phyloP scores from a whole-genome alignment of 2,797 vertebrate species.

The Perodicticus potto region DNA sequence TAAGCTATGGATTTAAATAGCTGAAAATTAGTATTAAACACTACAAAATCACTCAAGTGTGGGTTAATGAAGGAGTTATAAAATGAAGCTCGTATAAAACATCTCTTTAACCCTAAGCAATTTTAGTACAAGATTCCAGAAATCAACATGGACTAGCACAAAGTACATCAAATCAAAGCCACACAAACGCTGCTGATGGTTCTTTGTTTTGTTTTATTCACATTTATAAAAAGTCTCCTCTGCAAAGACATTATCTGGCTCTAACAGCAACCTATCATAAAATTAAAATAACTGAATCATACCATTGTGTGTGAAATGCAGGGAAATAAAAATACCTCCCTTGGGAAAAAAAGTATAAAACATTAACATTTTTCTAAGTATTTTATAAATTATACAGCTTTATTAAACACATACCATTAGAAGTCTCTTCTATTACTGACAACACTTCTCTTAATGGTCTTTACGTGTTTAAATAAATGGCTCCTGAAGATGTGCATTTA shows the following conservation, averaged over 20 bases:
- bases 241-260: conserved; percentile 50
- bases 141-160: neutral
- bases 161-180: conserved; percentile 63
- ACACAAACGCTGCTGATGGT: neutral
- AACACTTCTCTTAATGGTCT: conserved; percentile 80
- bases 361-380: conserved; percentile 62
- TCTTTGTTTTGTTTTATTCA: conserved; percentile 55
- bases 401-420: conserved; percentile 77
- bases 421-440: conserved; percentile 71
- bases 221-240: neutral
- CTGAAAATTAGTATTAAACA: conserved; percentile 59
- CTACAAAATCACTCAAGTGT: neutral
- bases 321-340: conserved; percentile 67
- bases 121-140: conserved; percentile 42
- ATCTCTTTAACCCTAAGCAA: conserved; percentile 37
- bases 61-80: conserved; percentile 63
- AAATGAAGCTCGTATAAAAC: conserved; percentile 51
- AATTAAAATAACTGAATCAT: conserved; percentile 65
- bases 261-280: conserved; percentile 51
- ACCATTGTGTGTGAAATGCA: neutral
- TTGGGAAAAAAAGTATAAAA: conserved; percentile 68
- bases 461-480: conserved; percentile 80
- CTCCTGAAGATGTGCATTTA: conserved; percentile 81
- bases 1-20: conserved; percentile 17
- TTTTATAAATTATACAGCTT: conserved; percentile 77